phyloP scores from a whole-genome alignment of 2,888 invertebrate species.

The Strigamia transsilvanica region DNA sequence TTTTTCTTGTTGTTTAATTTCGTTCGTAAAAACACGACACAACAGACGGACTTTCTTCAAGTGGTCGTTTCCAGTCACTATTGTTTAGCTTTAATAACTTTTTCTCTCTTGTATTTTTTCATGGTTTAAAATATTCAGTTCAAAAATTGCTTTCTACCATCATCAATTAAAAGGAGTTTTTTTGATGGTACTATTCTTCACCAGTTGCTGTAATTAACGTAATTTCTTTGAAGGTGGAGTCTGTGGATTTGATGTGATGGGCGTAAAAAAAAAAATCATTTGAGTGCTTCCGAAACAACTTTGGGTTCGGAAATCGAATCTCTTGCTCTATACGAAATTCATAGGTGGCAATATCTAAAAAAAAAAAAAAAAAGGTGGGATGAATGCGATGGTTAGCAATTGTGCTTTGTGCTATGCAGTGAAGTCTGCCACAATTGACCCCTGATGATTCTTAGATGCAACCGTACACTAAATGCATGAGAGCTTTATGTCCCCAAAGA shows the following conservation, averaged over 20 bases:
- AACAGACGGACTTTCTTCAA: background rate
- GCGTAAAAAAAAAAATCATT: conserved; percentile 20
- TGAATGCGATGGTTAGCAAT: conserved; percentile 7
- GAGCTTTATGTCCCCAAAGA: conserved; percentile 26
- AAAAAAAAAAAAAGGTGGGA: background rate
- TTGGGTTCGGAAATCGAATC: conserved; percentile 38
- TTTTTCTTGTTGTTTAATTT: background rate
- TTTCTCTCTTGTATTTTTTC: background rate
- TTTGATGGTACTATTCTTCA: conserved; percentile 17
- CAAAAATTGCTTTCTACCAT: conserved; percentile 14
- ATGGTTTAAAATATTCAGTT: conserved; percentile 29
- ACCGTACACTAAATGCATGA: conserved; percentile 18
- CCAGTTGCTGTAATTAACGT: conserved; percentile 18
- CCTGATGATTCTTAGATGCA: conserved; percentile 27
- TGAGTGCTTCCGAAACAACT: conserved; percentile 33
- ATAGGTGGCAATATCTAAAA: background rate
- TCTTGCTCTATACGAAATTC: conserved; percentile 1
- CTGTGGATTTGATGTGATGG: conserved; percentile 22
- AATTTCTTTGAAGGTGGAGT: conserved; percentile 12
- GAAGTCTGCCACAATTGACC: conserved; percentile 43
- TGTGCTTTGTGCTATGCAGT: background rate
- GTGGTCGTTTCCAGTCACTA: too few relatives aligned
- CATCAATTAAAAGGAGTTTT: conserved; percentile 29
- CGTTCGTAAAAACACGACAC: background rate
- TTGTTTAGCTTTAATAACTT: conserved; percentile 1